Percentiles rank a stretch among this genome's conserved stretches.
These are phyloP conservation scores for Cactoblastis cactorum DNA, from an alignment of 2,888 invertebrate species.

Conservation along the genomic window DNA sequence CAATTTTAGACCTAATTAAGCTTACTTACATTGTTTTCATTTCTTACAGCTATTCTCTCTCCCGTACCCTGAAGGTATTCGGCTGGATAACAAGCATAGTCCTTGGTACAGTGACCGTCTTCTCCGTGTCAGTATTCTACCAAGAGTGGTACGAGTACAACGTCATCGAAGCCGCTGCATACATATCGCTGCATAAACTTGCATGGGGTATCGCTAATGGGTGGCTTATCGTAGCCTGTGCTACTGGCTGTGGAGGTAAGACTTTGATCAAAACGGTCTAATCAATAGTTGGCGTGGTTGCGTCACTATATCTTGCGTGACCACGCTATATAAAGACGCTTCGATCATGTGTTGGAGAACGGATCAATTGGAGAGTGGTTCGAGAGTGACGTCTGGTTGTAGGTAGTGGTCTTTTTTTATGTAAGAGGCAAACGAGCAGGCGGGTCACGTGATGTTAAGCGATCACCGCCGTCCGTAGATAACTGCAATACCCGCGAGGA, in stretches of 20 bases:
- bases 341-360: too few species aligned
- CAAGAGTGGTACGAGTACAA: slow-evolving; percentile 79
- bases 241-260: slow-evolving; percentile 83
- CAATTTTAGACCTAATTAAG: neutral
- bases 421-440: too few species aligned
- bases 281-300: too few species aligned
- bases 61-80: slow-evolving; percentile 44
- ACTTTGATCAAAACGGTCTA: too few species aligned
- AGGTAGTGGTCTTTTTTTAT: too few species aligned
- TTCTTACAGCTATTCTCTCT: slow-evolving; percentile 54
- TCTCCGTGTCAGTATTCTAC: slow-evolving; percentile 82
- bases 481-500: too few species aligned
- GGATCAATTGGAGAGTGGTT: too few species aligned
- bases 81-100: slow-evolving; percentile 58
- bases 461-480: too few species aligned
- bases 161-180: slow-evolving; percentile 80
- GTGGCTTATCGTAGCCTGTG: slow-evolving; percentile 84
- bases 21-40: neutral
- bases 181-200: slow-evolving; percentile 82
- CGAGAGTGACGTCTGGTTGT: too few species aligned
- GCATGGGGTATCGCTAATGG: slow-evolving; percentile 84
- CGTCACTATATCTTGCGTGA: too few species aligned
- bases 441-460: too few species aligned
- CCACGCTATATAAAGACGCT: too few species aligned
- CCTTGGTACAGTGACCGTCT: slow-evolving; percentile 78